These are phyloP conservation scores for Aphaenogaster floridana DNA, from an alignment of 1,140 invertebrate genomes.

Conservation along the genomic window DNA sequence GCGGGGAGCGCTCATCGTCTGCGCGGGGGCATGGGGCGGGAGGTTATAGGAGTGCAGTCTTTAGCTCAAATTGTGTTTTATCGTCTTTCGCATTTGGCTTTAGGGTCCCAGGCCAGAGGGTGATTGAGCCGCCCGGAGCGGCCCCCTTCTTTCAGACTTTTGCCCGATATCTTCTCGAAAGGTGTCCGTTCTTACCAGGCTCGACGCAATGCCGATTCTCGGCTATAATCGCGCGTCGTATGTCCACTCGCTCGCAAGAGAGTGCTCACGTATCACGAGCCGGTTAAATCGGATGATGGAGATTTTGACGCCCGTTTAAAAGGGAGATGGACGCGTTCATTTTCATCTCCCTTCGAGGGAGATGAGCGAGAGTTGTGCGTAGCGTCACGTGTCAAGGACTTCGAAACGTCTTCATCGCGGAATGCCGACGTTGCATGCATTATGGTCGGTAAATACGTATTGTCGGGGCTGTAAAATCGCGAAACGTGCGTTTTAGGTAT, in stretches of 20 bases:
- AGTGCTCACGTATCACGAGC: not conserved
- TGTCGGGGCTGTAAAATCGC: constrained; percentile 67
- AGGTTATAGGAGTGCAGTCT: constrained; percentile 82
- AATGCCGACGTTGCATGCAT: constrained; percentile 32
- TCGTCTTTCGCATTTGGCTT: constrained; percentile 77
- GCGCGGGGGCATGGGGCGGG: constrained; percentile 69
- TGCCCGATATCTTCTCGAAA: constrained; percentile 74
- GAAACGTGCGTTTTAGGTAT: constrained; percentile 65
- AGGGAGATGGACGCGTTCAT: not conserved
- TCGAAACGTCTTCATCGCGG: constrained; percentile 70
- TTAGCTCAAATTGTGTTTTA: constrained; percentile 86
- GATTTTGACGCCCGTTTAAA: not conserved
- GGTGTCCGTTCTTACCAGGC: constrained; percentile 11
- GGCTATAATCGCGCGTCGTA: not conserved
- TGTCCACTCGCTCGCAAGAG: constrained; percentile 12
- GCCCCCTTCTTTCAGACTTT: not conserved
- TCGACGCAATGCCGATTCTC: not conserved
- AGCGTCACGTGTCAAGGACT: constrained; percentile 26
- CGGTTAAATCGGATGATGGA: not conserved
- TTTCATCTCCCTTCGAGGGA: not conserved
- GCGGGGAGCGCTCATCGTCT: constrained; percentile 43
- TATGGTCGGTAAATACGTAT: constrained; percentile 63
- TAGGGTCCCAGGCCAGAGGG: constrained; percentile 38
- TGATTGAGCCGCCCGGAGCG: constrained; percentile 30
- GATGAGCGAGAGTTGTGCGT: constrained; percentile 23